phyloP scores from a whole-genome alignment of 2,113 vertebrate species.

The Oncorhynchus masou region DNA sequence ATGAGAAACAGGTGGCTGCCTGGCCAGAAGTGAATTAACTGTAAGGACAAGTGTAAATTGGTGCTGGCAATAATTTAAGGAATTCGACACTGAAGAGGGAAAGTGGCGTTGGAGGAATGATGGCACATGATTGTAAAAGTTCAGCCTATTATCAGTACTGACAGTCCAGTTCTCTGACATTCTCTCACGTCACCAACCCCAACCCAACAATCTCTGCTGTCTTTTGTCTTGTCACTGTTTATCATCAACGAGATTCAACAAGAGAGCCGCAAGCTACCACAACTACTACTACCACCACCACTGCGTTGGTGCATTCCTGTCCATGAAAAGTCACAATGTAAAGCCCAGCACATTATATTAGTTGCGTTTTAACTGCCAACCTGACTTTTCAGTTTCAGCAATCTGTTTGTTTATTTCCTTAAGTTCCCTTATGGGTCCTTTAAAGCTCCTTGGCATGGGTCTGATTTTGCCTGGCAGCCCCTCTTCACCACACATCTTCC shows the following conservation, averaged over 20 bases:
- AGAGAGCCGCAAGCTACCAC: slow-evolving; percentile 5
- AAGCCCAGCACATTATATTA: neutral
- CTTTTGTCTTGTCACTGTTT: slow-evolving; percentile 27
- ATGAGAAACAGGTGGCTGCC: slow-evolving; percentile 61
- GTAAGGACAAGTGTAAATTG: slow-evolving; percentile 55
- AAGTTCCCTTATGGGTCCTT: slow-evolving; percentile 67
- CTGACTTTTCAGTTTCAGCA: slow-evolving; percentile 19
- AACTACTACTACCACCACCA: slow-evolving; percentile 24
- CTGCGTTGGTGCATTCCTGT: slow-evolving; percentile 16
- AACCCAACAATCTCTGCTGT: slow-evolving; percentile 17
- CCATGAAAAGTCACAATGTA: slow-evolving; percentile 44
- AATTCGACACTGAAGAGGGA: slow-evolving; percentile 18
- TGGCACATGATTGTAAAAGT: neutral
- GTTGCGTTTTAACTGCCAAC: slow-evolving; percentile 46
- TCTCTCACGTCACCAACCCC: slow-evolving; percentile 22
- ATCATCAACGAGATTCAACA: slow-evolving; percentile 30
- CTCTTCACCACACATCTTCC: slow-evolving; percentile 55
- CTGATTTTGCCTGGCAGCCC: slow-evolving; percentile 59
- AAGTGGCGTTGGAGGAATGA: slow-evolving; percentile 8
- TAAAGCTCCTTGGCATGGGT: slow-evolving; percentile 61
- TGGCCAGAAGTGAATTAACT: slow-evolving; percentile 48
- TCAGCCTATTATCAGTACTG: neutral
- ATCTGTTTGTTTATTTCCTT: slow-evolving; percentile 67
- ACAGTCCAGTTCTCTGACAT: slow-evolving; percentile 9
- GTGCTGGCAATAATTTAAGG: slow-evolving; percentile 36